Evolutionary conservation across 2,797 vertebrate species (phyloP).

Genomic region (Tarsius wallacei): DNA sequence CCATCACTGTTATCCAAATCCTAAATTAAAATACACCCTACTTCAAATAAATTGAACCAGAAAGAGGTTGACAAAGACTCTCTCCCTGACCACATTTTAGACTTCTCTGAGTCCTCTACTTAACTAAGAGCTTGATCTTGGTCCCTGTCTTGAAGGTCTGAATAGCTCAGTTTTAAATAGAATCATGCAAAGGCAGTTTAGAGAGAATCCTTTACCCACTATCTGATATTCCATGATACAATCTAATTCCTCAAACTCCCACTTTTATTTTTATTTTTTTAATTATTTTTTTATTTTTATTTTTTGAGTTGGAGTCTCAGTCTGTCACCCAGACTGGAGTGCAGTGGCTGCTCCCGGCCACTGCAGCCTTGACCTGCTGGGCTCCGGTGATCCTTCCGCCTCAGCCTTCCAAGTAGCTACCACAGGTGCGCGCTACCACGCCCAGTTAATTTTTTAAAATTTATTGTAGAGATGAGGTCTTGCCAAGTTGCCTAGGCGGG

Average conservation of each 20-base stretch:
- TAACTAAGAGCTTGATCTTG: background rate
- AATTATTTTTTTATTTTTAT: no score
- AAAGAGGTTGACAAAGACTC: background rate
- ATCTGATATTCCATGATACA: background rate
- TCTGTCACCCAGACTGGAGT: no score
- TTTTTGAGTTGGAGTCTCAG: no score
- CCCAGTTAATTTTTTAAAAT: no score
- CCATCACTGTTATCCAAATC: background rate
- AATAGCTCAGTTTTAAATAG: background rate
- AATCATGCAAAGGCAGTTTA: background rate
- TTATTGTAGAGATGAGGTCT: no score
- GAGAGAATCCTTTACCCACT: background rate
- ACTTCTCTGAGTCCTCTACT: background rate
- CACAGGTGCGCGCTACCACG: no score
- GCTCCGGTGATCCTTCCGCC: no score
- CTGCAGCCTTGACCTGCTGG: no score
- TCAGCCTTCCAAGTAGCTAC: no score
- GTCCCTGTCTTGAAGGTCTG: background rate
- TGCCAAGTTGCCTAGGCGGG: no score
- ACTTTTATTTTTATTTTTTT: no score
- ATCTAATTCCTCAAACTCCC: background rate
- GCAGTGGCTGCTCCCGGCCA: no score
- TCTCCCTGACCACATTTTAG: background rate
- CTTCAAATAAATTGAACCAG: background rate
- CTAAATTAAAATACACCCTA: background rate